Evolutionary conservation across 2,888 invertebrate species (phyloP), one percentile per base, ranked within the genome.

Genomic region (Timema podura): DNA sequence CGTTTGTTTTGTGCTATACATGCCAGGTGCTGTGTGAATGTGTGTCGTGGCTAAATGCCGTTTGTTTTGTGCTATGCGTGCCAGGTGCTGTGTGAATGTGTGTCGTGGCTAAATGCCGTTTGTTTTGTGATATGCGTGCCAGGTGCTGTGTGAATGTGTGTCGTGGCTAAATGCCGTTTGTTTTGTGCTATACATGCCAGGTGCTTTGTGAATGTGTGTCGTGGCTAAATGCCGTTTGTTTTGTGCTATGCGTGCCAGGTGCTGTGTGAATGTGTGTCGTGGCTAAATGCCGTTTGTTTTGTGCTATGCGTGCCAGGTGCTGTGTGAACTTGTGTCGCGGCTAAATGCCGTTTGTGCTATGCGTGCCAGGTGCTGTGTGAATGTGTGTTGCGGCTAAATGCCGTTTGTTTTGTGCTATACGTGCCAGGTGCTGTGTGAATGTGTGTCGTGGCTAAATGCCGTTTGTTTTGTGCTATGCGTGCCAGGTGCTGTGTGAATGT

Each of bases 41-140:
- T n/a, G 64, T 65, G 66, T 67, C 67, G 57, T 67, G 49, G 64
- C 45, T 68, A 15, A 45, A n/a, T 59, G 44, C 49, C 64, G 46
- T 49, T 73, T 57, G 68, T 16, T 65, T 48, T 64, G n/a, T 70
- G 45, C 2, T 69, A 51, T 11, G 57, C 77, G 80, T 45, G 30
- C 30, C 78, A 88, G 88, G 86, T 93, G 48, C 82, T 93, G 75
- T 93, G 93, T 82, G n/a, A n/a, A n/a, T n/a, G n/a, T n/a, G 64
- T 65, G 66, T 67, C 67, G 57, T 67, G 49, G 64, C 45, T 68
- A 15, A 45, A n/a, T 59, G 44, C 49, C 64, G 46, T 49, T 73
- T 57, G 68, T 16, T 65, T 48, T 64, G n/a, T 70, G 45, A 2
- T 69, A 51, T 11, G 57, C 77, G 80, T 45, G 30, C 30, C 78